Conservation (phyloP, 2,888 invertebrate genomes). For the Pammene aurita region DNA sequence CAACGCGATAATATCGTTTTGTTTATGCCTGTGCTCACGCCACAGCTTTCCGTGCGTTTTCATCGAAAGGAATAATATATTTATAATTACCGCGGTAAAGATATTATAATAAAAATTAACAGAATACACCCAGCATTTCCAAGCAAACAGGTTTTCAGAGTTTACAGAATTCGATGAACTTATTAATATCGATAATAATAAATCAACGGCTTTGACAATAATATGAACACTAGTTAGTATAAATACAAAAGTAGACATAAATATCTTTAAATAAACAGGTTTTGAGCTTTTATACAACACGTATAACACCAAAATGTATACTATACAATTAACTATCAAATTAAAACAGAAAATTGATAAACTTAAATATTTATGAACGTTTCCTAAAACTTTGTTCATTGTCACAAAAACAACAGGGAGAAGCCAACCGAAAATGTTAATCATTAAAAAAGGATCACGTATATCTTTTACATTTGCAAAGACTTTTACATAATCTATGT, state of each 20-base stretch:
- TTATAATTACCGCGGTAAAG: not conserved
- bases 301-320: slow-evolving; percentile 6
- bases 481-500: not conserved
- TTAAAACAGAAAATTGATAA: slow-evolving; percentile 1
- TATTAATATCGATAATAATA: slow-evolving; percentile 5
- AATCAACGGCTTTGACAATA: not conserved
- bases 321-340: not conserved
- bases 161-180: not conserved
- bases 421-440: slow-evolving; percentile 5
- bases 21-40: not conserved
- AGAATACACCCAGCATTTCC: not conserved
- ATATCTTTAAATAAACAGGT: not conserved
- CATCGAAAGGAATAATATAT: not conserved
- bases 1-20: not conserved
- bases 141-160: not conserved
- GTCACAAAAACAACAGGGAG: not conserved
- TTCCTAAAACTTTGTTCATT: slow-evolving; percentile 1
- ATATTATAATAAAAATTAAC: not conserved
- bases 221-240: not conserved
- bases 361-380: slow-evolving; percentile 17
- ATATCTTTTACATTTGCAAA: not conserved
- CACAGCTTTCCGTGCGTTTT: not conserved
- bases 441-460: not conserved
- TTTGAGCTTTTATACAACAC: not conserved
- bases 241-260: slow-evolving; percentile 8